Base-by-base conservation (phyloP, 2,113 vertebrate genomes). In the Willisornis vidua region DNA sequence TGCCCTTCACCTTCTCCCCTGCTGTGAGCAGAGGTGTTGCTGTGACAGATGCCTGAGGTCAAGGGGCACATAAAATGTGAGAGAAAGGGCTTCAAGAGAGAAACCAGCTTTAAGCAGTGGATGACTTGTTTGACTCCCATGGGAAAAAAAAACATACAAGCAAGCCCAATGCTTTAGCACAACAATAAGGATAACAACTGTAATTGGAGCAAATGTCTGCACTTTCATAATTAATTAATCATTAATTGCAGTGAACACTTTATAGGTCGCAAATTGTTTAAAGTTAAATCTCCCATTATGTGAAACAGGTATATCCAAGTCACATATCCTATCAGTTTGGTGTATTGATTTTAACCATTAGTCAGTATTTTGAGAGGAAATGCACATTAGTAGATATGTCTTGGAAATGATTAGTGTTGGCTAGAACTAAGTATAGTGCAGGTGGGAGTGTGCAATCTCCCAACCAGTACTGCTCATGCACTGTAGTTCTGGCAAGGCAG, bases 321-420 rank as follows among this genome's bases (percentile, higher is more conserved):
- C 28, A 35, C 65, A 41, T 49, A 74, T 71, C 65, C 29, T 46
- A 2, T 90, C 67, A 49, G 68, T 84, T 91, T 95, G 41, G 62
- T 74, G 17, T 85, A 87, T 72, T 96, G 81, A 77, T 87, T 55
- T 43, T 79, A 58, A 74, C 45, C 43, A 71, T 93, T 76, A 70
- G 85, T 92, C 83, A 76, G 86, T 67, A 81, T 96, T 96, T 95
- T 87, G 85, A 96, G 66, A 80, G 87, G 73, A 90, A 87, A 86
- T 77, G 35, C 55, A 55, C 37, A 7, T 94, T 61, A 80, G 86
- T 82, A 67, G 35, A 85, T 85, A 57, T 87, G 59, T 85, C 24
- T 33, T 71, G 51, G 87, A 93, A 93, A 73, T 91, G 28, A 83
- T 76, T 71, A 75, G 77, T 76, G 49, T 73, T 76, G 48, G 11